These are phyloP conservation scores for Pyrgilauda ruficollis DNA, from an alignment of 2,113 vertebrate genomes.

Conservation along the genomic window DNA sequence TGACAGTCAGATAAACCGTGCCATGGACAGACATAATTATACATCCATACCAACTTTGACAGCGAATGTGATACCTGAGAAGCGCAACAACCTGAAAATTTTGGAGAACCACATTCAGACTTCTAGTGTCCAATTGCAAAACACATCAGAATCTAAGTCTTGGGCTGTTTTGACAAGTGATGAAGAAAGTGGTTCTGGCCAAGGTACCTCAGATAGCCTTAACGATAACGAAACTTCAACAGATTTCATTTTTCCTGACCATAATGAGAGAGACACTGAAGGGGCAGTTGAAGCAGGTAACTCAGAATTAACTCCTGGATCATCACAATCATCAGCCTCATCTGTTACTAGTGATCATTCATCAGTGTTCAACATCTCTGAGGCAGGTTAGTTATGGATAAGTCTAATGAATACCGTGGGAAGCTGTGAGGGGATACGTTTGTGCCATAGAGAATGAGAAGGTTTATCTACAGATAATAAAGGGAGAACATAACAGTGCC, in stretches of 20 bases:
- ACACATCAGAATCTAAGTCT: constrained; percentile 65
- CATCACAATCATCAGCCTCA: constrained; percentile 69
- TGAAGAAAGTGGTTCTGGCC: constrained; percentile 92
- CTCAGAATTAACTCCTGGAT: constrained; percentile 73
- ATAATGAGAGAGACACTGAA: constrained; percentile 80
- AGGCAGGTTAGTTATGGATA: constrained; percentile 80
- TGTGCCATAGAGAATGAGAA: constrained; percentile 4
- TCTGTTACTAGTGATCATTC: constrained; percentile 72
- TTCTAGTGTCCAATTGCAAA: constrained; percentile 35
- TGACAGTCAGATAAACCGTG: constrained; percentile 34
- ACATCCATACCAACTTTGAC: constrained; percentile 3
- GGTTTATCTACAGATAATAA: background rate
- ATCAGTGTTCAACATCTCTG: constrained; percentile 76
- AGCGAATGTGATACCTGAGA: constrained; percentile 19
- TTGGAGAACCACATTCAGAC: constrained; percentile 77
- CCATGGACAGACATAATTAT: constrained; percentile 22
- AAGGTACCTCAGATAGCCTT: constrained; percentile 80
- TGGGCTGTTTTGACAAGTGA: constrained; percentile 80
- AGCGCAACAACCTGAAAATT: constrained; percentile 31
- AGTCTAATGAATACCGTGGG: constrained; percentile 24
- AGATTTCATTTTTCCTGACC: constrained; percentile 92
- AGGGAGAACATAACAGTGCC: background rate
- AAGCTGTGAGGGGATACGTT: constrained; percentile 41
- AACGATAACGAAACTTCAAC: constrained; percentile 95
- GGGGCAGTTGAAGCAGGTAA: constrained; percentile 86